Evolutionary conservation across 2,888 invertebrate genomes (phyloP).

Genomic region (Syritta pipiens): DNA sequence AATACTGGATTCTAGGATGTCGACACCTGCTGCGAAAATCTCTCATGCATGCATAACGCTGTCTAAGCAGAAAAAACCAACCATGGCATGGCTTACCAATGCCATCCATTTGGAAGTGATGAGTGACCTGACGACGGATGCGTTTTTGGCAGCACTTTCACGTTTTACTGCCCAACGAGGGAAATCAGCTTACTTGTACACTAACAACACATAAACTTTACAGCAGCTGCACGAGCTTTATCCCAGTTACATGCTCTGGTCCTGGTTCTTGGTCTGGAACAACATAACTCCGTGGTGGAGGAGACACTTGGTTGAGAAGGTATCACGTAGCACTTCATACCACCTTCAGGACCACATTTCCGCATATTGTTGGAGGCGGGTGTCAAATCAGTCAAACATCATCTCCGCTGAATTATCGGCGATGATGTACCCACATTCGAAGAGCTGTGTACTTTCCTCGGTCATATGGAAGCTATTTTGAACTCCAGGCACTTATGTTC

Average conservation of each 20-base stretch:
- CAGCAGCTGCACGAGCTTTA: slow-evolving; percentile 16
- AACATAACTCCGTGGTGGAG: slow-evolving; percentile 15
- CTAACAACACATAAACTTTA: slow-evolving; percentile 43
- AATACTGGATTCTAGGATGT: neutral
- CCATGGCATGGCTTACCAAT: slow-evolving; percentile 10
- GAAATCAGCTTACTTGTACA: slow-evolving; percentile 36
- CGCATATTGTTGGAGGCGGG: slow-evolving; percentile 56
- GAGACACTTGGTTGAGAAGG: slow-evolving; percentile 30
- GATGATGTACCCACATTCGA: slow-evolving; percentile 1
- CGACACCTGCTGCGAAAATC: neutral
- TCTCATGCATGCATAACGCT: slow-evolving; percentile 5
- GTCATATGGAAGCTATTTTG: slow-evolving; percentile 20
- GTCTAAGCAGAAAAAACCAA: slow-evolving; percentile 1
- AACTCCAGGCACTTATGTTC: slow-evolving; percentile 20
- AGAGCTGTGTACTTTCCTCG: slow-evolving; percentile 12
- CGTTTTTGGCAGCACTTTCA: slow-evolving; percentile 23
- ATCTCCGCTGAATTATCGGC: slow-evolving; percentile 7
- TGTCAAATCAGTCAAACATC: slow-evolving; percentile 27
- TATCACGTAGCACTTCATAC: slow-evolving; percentile 54
- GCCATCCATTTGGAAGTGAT: slow-evolving; percentile 42
- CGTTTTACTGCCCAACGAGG: slow-evolving; percentile 44
- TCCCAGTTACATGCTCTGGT: slow-evolving; percentile 28
- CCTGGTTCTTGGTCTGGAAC: slow-evolving; percentile 1
- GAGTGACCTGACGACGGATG: slow-evolving; percentile 37
- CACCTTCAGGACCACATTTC: slow-evolving; percentile 50